phyloP scores from a whole-genome alignment of 2,888 invertebrate genomes.

The Lithodes maja region DNA sequence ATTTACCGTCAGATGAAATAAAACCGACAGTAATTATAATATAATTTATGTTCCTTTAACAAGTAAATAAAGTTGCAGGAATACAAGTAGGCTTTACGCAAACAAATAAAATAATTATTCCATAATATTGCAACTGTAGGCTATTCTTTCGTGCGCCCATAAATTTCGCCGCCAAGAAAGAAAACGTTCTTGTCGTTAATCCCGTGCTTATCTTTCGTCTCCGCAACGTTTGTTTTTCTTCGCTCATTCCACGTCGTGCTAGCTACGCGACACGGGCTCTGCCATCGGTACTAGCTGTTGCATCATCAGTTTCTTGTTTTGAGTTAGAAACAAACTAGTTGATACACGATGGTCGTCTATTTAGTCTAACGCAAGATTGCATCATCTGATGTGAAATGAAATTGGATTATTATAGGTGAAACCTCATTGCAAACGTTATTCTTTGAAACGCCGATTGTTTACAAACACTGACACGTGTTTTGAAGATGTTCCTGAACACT shows the following conservation, averaged over 20 bases:
- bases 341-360: no score
- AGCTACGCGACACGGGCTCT: background rate
- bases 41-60: no score
- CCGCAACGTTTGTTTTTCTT: slow-evolving; percentile 6
- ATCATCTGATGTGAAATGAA: slow-evolving; percentile 46
- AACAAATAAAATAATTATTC: no score
- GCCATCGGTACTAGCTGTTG: background rate
- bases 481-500: background rate
- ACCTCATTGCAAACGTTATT: slow-evolving; percentile 44
- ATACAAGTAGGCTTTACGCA: no score
- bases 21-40: no score
- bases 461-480: slow-evolving; percentile 54
- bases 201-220: slow-evolving; percentile 14
- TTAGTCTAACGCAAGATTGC: slow-evolving; percentile 23
- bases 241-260: background rate
- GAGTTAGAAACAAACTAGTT: no score
- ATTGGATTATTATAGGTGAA: slow-evolving; percentile 49
- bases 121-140: no score
- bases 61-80: no score
- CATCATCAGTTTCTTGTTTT: background rate
- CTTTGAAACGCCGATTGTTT: slow-evolving; percentile 56
- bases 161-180: background rate
- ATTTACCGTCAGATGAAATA: no score
- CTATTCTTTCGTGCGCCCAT: no score
- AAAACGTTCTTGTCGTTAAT: slow-evolving; percentile 15